Conservation (phyloP, 30 jellyfish, hydroid and myxozoan genomes). For the Pelagia noctiluca region DNA sequence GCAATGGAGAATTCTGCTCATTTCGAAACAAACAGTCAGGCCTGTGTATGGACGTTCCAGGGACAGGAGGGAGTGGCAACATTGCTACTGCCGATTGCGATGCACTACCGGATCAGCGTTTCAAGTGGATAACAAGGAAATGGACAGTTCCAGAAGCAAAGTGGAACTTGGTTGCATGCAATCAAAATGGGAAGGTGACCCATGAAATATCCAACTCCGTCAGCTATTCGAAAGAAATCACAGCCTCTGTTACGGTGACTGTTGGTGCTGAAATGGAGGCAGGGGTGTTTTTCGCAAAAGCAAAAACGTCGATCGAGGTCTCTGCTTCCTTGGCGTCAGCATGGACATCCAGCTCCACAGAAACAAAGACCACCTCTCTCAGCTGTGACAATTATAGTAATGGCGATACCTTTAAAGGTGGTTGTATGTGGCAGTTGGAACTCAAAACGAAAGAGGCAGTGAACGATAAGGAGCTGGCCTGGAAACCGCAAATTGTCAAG, state of each 20-base stretch:
- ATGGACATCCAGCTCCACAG: no score
- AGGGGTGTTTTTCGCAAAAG: no score
- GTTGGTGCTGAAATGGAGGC: no score
- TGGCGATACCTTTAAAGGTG: not conserved
- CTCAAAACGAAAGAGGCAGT: not conserved
- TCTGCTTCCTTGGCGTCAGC: not conserved
- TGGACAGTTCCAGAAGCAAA: no score
- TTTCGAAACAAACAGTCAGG: constrained; percentile 17
- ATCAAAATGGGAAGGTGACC: not conserved
- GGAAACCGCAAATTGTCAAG: constrained; percentile 2
- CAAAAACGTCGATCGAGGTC: no score
- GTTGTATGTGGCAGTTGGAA: constrained; percentile 32
- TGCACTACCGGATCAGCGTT: no score
- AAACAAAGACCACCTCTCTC: no score
- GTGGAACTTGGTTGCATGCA: no score
- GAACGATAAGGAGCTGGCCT: not conserved
- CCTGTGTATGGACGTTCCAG: constrained; percentile 18
- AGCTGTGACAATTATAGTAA: no score
- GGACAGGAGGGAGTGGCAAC: constrained; percentile 8
- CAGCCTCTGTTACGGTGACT: not conserved
- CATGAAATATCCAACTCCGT: constrained; percentile 18
- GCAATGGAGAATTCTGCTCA: constrained; percentile 21
- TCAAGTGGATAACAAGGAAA: no score
- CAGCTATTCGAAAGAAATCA: not conserved
- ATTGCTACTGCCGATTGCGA: no score